Conservation (phyloP, 1,140 invertebrate species). For the Lordiphosa collinella region DNA sequence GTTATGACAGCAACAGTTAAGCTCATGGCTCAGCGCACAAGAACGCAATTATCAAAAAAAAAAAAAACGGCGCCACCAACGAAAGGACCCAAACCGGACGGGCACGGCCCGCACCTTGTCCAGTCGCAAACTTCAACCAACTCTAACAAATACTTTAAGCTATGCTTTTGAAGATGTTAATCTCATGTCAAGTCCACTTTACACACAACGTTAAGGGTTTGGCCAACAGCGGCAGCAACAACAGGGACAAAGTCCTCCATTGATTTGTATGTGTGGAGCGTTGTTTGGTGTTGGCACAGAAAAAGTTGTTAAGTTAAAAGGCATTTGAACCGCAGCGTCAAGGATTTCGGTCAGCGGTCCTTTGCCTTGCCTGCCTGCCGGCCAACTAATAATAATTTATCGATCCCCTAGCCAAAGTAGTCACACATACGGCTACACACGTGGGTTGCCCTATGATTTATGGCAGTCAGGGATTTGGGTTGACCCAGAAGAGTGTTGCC, state of each 20-base stretch:
- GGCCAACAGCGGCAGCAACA: slow-evolving; percentile 25
- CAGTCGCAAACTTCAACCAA: slow-evolving; percentile 56
- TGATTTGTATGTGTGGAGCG: slow-evolving; percentile 51
- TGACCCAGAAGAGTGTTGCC: background rate
- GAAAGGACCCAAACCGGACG: slow-evolving; percentile 23
- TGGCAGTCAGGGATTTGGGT: slow-evolving; percentile 45
- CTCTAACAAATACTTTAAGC: slow-evolving; percentile 76
- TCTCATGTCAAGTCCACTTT: slow-evolving; percentile 79
- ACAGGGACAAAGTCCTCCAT: slow-evolving; percentile 62
- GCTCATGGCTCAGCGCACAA: slow-evolving; percentile 76
- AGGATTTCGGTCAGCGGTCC: slow-evolving; percentile 66
- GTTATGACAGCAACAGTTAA: slow-evolving; percentile 78
- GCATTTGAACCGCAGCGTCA: slow-evolving; percentile 73
- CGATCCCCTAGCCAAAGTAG: slow-evolving; percentile 75
- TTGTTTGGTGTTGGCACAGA: slow-evolving; percentile 67
- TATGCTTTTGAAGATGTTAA: slow-evolving; percentile 79
- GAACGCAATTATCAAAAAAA: slow-evolving; percentile 77
- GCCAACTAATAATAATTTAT: slow-evolving; percentile 79
- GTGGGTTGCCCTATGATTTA: slow-evolving; percentile 71
- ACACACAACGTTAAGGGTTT: slow-evolving; percentile 73
- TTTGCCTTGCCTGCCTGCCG: slow-evolving; percentile 61
- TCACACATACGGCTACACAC: slow-evolving; percentile 32
- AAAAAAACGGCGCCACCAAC: slow-evolving; percentile 14
- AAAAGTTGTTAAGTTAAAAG: slow-evolving; percentile 79
- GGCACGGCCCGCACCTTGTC: slow-evolving; percentile 36